Evolutionary conservation across 2,888 invertebrate species (phyloP).

Genomic region (Bugulina stolonifera): DNA sequence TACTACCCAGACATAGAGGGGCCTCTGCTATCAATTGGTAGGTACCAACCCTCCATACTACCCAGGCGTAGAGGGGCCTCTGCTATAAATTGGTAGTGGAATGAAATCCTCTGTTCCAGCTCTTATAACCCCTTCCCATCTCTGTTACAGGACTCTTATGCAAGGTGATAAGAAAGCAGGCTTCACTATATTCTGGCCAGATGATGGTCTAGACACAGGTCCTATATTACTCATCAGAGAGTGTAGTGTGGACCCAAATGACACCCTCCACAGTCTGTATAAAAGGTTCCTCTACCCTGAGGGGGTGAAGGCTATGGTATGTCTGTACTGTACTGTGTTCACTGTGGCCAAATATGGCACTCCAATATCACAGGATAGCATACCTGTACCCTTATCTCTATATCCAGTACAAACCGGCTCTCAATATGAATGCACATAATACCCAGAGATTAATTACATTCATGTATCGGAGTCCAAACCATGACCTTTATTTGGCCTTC

Average conservation of each 20-base stretch:
- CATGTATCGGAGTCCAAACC: too few species aligned
- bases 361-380: too few species aligned
- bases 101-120: neutral
- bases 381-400: too few species aligned
- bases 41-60: conserved; percentile 82
- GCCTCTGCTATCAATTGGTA: conserved; percentile 91
- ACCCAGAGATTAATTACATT: too few species aligned
- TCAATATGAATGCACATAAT: too few species aligned
- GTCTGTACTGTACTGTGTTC: conserved; percentile 29
- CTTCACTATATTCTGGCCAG: conserved; percentile 91
- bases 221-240: conserved; percentile 81
- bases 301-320: conserved; percentile 63
- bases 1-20: conserved; percentile 84
- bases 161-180: conserved; percentile 81
- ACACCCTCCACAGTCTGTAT: conserved; percentile 86
- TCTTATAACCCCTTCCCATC: too few species aligned
- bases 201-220: conserved; percentile 93
- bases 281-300: conserved; percentile 79
- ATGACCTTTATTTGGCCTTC: too few species aligned
- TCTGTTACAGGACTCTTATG: conserved; percentile 72
- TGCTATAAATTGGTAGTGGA: conserved; percentile 78
- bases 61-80: conserved; percentile 90
- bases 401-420: too few species aligned
- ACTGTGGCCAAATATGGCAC: too few species aligned
- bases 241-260: conserved; percentile 73